Base-by-base conservation (phyloP, 2,888 invertebrate species). In the Brachyptera putata region DNA sequence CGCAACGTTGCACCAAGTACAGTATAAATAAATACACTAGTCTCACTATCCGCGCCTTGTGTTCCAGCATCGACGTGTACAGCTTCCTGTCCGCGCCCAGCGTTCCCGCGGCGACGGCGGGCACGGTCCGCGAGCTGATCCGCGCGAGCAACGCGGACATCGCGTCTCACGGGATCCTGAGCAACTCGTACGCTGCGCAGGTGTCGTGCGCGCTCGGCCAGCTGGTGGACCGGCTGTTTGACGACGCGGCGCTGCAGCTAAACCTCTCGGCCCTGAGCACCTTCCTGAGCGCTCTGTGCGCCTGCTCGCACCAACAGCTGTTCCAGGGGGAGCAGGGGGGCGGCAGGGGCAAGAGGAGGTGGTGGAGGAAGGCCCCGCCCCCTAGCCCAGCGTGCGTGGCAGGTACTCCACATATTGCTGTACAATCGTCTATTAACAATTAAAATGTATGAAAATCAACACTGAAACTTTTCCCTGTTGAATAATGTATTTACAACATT, bases 131-230 rank as follows among this genome's bases (percentile, higher is more conserved):
- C 0, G 88, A 88, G 69, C 84, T 91, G 39, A 79, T 82, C 22
- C 75, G 75, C 57, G 78, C 81, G 68, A 81, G 79, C 46, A 76
- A 77, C 63, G 77, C 78, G 1, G 81, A 80, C 57, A 77, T 75
- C 68, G 77, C 78, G 58, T 77, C 77, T 49, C 78, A 78, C 62
- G 84, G 76, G 57, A 71, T 78, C 53, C 69, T 77, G 13, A 75
- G 71, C 62, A 68, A 89, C 1, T 83, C 88, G 3, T 89, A 91
- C 58, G 90, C 93, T 0, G 91, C 92, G 0, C 89, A 92, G 70
- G 91, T 95, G 0, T 84, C 95, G 60, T 95, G 95, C 74, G 89
- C 91, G 0, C 76, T 97, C 9, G 89, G 94, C 0, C 90, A 94
- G 62, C 89, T 91, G 69, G 91, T 93, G 0, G 96, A 96, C 71